phyloP scores from a whole-genome alignment of 2,797 vertebrate genomes.

The Scomberomorus guttatus region DNA sequence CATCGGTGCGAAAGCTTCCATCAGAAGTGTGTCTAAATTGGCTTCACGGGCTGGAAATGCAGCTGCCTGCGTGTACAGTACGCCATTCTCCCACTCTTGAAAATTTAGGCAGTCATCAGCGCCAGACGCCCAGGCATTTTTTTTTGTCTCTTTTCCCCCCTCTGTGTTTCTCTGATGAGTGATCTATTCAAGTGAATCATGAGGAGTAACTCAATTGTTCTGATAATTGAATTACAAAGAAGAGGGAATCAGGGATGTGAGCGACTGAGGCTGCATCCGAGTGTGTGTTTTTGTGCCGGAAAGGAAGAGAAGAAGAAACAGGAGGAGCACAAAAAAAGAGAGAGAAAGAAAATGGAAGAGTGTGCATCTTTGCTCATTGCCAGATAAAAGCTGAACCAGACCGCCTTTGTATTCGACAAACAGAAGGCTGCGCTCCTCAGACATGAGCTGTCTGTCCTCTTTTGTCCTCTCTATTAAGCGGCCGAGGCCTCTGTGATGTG shows the following conservation, averaged over 20 bases:
- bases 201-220: conserved; percentile 49
- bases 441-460: conserved; percentile 31
- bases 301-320: not conserved
- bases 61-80: conserved; percentile 29
- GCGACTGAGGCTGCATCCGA: not conserved
- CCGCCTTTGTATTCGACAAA: conserved; percentile 39
- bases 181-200: conserved; percentile 56
- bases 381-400: conserved; percentile 32
- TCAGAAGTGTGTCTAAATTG: conserved; percentile 41
- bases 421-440: conserved; percentile 34
- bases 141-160: not conserved
- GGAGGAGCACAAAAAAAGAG: too few relatives aligned
- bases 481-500: conserved; percentile 14
- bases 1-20: conserved; percentile 26
- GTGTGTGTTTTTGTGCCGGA: conserved; percentile 24
- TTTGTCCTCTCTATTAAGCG: not conserved
- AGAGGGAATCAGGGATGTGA: conserved; percentile 14
- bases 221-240: conserved; percentile 63
- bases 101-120: conserved; percentile 2
- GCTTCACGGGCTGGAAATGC: conserved; percentile 19
- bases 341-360: conserved; percentile 7
- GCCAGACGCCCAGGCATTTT: conserved; percentile 14
- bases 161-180: conserved; percentile 30
- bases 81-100: conserved; percentile 19
- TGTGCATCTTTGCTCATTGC: conserved; percentile 20